Evolutionary conservation across 2,797 vertebrate species (phyloP).

Genomic region (Sebastes reedi): DNA sequence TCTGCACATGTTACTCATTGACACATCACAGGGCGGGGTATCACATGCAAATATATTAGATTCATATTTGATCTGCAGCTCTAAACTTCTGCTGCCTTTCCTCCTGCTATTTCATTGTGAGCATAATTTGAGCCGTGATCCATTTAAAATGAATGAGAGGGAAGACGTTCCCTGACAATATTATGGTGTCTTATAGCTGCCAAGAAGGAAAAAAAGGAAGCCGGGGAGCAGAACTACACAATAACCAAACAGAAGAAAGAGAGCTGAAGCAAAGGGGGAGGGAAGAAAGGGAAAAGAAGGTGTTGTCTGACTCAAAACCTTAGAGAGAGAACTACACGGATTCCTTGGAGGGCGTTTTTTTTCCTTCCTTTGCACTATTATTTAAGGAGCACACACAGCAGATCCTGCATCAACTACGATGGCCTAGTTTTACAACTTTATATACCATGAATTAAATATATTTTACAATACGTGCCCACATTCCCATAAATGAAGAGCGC

Average conservation of each 20-base stretch:
- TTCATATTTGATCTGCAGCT: conserved; percentile 73
- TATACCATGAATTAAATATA: conserved; percentile 79
- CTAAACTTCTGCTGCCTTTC: conserved; percentile 12
- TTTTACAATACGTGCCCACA: conserved; percentile 62
- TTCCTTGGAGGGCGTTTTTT: conserved; percentile 63
- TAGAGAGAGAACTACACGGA: conserved; percentile 65
- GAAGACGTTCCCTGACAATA: conserved; percentile 50
- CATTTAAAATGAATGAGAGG: conserved; percentile 49
- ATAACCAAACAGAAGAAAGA: conserved; percentile 60
- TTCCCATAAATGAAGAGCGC: conserved; percentile 55
- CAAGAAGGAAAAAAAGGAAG: conserved; percentile 19
- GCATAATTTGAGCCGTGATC: conserved; percentile 44
- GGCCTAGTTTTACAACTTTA: conserved; percentile 81
- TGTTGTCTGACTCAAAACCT: conserved; percentile 74
- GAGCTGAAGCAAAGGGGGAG: conserved; percentile 35
- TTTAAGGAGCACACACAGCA: conserved; percentile 76
- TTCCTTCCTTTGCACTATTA: conserved; percentile 66
- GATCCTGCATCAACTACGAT: conserved; percentile 71
- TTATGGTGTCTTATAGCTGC: conserved; percentile 27
- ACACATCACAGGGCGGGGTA: conserved; percentile 45
- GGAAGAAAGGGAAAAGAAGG: conserved; percentile 45
- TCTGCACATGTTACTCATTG: conserved; percentile 51
- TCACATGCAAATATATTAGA: conserved; percentile 64
- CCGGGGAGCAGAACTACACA: conserved; percentile 37
- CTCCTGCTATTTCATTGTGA: conserved; percentile 34